phyloP scores from a whole-genome alignment of 2,797 vertebrate genomes.

The Urophycis tenuis region DNA sequence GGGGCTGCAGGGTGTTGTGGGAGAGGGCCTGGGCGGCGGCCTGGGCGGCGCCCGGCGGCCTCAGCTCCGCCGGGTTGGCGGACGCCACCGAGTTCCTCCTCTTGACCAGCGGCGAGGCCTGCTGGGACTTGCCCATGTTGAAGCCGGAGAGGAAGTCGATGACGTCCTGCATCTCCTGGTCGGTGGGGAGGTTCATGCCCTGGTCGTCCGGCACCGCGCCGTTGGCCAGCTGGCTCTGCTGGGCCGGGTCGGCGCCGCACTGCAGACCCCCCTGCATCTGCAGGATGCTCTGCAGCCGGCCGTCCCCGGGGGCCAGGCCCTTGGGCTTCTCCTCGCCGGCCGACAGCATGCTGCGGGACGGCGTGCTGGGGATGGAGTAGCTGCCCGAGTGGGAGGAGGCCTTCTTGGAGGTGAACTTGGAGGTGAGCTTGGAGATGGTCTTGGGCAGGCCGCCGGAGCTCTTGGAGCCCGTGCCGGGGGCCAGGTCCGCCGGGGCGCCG shows the following conservation, averaged over 20 bases:
- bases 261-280: constrained; percentile 79
- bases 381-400: constrained; percentile 81
- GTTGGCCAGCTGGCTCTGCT: constrained; percentile 73
- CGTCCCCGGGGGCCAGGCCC: constrained; percentile 63
- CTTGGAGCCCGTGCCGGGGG: constrained; percentile 82
- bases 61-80: constrained; percentile 80
- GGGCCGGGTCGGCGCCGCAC: constrained; percentile 68
- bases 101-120: constrained; percentile 89
- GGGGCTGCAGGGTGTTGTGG: constrained; percentile 72
- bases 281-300: constrained; percentile 81
- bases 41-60: constrained; percentile 71
- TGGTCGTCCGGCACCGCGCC: constrained; percentile 84
- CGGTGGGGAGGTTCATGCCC: constrained; percentile 95
- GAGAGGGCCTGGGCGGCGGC: constrained; percentile 72
- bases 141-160: constrained; percentile 99
- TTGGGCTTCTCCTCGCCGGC: constrained; percentile 71
- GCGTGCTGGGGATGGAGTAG: constrained; percentile 88
- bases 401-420: constrained; percentile 96
- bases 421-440: constrained; percentile 96
- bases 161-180: constrained; percentile 99
- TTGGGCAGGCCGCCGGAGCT: constrained; percentile 88
- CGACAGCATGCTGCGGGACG: constrained; percentile 82
- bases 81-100: constrained; percentile 90
- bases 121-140: constrained; percentile 98
- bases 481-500: constrained; percentile 77